phyloP scores from a whole-genome alignment of 2,797 vertebrate genomes.

The Aulostomus chinensis region DNA sequence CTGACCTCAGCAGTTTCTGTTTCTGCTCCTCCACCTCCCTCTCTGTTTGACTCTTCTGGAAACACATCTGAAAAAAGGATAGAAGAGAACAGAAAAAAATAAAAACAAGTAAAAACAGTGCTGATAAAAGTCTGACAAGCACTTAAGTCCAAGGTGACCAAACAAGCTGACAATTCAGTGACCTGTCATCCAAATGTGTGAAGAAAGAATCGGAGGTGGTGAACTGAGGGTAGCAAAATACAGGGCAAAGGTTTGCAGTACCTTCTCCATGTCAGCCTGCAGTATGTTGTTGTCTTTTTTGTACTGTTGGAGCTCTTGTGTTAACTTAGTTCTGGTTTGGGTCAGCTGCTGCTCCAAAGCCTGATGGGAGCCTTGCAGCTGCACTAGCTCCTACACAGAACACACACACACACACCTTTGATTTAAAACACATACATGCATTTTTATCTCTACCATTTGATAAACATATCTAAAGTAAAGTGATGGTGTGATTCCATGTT shows the following conservation, averaged over 20 bases:
- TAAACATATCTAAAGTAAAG: background rate
- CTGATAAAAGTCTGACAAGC: too few relatives aligned
- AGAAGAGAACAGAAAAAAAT: background rate
- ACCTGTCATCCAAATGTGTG: too few relatives aligned
- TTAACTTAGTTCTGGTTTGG: slow-evolving; percentile 83
- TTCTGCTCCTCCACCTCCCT: slow-evolving; percentile 78
- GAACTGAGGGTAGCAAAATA: too few relatives aligned
- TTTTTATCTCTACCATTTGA: background rate
- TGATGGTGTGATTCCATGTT: background rate
- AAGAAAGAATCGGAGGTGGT: too few relatives aligned
- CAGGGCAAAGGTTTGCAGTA: slow-evolving; percentile 59
- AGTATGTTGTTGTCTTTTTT: slow-evolving; percentile 81
- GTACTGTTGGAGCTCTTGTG: slow-evolving; percentile 88
- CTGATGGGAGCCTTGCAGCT: slow-evolving; percentile 82
- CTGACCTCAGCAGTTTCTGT: slow-evolving; percentile 80
- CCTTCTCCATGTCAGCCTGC: slow-evolving; percentile 87
- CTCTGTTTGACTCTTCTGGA: slow-evolving; percentile 79
- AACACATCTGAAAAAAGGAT: slow-evolving; percentile 66
- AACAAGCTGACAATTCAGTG: too few relatives aligned
- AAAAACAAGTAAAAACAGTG: background rate
- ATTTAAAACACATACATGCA: background rate
- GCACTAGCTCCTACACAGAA: slow-evolving; percentile 81
- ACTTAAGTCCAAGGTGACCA: too few relatives aligned
- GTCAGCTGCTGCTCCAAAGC: slow-evolving; percentile 83
- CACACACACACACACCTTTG: background rate